These are phyloP conservation scores for Cyclophora punctaria DNA, from an alignment of 2,888 invertebrate species.

Conservation along the genomic window DNA sequence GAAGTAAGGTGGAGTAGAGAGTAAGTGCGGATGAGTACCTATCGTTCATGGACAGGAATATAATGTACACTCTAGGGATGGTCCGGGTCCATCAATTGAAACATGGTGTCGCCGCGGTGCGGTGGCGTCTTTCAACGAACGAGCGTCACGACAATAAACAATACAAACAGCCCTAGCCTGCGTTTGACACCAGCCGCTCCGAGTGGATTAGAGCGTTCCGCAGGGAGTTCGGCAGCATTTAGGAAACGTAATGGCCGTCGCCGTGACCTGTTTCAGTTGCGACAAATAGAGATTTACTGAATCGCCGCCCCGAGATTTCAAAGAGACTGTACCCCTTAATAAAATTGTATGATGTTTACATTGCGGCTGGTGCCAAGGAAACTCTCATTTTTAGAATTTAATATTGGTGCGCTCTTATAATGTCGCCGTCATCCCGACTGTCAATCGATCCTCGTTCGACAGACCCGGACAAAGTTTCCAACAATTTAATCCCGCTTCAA, in stretches of 20 bases:
- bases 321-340: slow-evolving; percentile 55
- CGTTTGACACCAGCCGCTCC: slow-evolving; percentile 73
- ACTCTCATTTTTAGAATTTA: slow-evolving; percentile 28
- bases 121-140: slow-evolving; percentile 61
- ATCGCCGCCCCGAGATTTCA: slow-evolving; percentile 57
- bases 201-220: slow-evolving; percentile 72
- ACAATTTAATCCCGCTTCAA: slow-evolving; percentile 59
- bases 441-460: slow-evolving; percentile 47
- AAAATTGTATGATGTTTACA: slow-evolving; percentile 66
- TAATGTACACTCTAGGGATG: slow-evolving; percentile 40
- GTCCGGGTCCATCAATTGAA: slow-evolving; percentile 61
- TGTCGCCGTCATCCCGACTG: slow-evolving; percentile 33
- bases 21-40: slow-evolving; percentile 42
- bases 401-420: slow-evolving; percentile 34
- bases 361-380: slow-evolving; percentile 45
- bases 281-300: slow-evolving; percentile 74
- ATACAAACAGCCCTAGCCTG: slow-evolving; percentile 73
- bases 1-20: slow-evolving; percentile 35
- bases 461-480: slow-evolving; percentile 51
- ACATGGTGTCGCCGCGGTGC: slow-evolving; percentile 50
- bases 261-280: slow-evolving; percentile 74
- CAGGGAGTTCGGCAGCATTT: slow-evolving; percentile 72
- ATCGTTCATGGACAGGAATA: slow-evolving; percentile 43
- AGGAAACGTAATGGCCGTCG: slow-evolving; percentile 72
- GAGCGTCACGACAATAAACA: slow-evolving; percentile 72